Base-by-base conservation (phyloP, 92 coral and sea anemone species). In the Heliopora coerulea region DNA sequence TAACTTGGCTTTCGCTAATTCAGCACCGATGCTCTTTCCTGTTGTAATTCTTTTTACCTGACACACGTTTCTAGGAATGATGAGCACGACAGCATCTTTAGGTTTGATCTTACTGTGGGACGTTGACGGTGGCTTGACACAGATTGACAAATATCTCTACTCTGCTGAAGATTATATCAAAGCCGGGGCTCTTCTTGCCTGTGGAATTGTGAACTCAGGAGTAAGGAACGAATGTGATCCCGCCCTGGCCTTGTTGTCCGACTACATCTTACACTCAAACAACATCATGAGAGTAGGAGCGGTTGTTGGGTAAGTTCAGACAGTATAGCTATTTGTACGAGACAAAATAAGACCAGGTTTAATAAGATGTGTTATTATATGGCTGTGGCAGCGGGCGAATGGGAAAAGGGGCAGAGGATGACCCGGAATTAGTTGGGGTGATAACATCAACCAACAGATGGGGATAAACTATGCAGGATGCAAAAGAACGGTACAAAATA, bases 151-250 rank as follows among this genome's bases (percentile, higher is more conserved):
- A 70, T 93, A 93, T 54, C 80, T 93, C 20, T 93, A 93, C 74
- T 93, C 98, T 28, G 84, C 96, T 19, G 98, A 93, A 63, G 98
- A 93, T 79, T 90, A 87, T 72, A 93, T 93, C 59, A 93, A 93
- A 96, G 97, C 97, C 62, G 97, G 97, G 25, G 97, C 97, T 3
- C 59, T 92, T 37, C 80, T 92, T 41, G 97, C 97, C 27, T 92
- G 97, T 72, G 97, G 97, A 49, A 92, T 92, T 80, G 97, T 92
- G 0, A 92, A 92, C 68, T 92, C 97, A 33, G 97, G 97, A 56
- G 97, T 92, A 17, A 85, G 92, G 26, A 92, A 92, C 76, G 97
- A 92, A 68, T 92, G 97, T 74, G 97, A 92, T 78, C 97, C 97
- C 9, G 97, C 97, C 65, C 82, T 91, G 23, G 97, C 97, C 46